Percentiles rank a stretch among this genome's conserved stretches.
Conservation (phyloP, 2,113 vertebrate species). For the Takifugu bimaculatus region DNA sequence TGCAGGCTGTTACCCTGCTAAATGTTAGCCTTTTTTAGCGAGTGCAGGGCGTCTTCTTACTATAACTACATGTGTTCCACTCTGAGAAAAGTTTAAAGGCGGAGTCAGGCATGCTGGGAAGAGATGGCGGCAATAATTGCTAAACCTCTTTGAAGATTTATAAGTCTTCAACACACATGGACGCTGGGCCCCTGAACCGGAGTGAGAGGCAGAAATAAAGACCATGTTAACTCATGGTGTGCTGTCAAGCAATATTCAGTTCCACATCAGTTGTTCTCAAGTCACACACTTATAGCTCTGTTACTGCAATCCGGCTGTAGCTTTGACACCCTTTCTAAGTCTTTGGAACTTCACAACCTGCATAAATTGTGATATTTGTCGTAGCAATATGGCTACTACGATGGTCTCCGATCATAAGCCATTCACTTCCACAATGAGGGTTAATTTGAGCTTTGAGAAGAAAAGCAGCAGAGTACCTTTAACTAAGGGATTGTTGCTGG, state of each 20-base stretch:
- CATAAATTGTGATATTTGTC: slow-evolving; percentile 6
- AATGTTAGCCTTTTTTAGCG: slow-evolving; percentile 28
- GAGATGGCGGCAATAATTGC: slow-evolving; percentile 56
- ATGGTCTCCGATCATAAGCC: slow-evolving; percentile 59
- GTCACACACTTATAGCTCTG: background rate
- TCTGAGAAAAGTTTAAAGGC: slow-evolving; percentile 51
- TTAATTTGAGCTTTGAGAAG: slow-evolving; percentile 71
- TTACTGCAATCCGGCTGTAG: background rate
- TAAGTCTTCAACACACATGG: slow-evolving; percentile 84
- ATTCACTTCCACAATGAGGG: slow-evolving; percentile 69
- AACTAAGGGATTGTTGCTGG: slow-evolving; percentile 68
- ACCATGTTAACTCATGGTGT: slow-evolving; percentile 61
- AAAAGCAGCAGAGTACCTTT: slow-evolving; percentile 72
- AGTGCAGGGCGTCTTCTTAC: slow-evolving; percentile 5
- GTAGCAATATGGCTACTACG: slow-evolving; percentile 26
- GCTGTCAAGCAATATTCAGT: slow-evolving; percentile 18
- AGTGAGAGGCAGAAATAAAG: slow-evolving; percentile 45
- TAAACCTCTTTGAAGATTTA: slow-evolving; percentile 87
- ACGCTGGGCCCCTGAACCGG: slow-evolving; percentile 76
- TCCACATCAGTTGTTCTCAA: background rate
- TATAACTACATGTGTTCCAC: slow-evolving; percentile 16
- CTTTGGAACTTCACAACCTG: too few species aligned
- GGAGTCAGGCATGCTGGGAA: slow-evolving; percentile 68
- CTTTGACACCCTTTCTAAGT: background rate
- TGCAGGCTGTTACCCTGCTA: slow-evolving; percentile 43